Evolutionary conservation across 2,797 vertebrate genomes (phyloP), one percentile per base, ranked within the genome.

Genomic region (Coilia nasus): DNA sequence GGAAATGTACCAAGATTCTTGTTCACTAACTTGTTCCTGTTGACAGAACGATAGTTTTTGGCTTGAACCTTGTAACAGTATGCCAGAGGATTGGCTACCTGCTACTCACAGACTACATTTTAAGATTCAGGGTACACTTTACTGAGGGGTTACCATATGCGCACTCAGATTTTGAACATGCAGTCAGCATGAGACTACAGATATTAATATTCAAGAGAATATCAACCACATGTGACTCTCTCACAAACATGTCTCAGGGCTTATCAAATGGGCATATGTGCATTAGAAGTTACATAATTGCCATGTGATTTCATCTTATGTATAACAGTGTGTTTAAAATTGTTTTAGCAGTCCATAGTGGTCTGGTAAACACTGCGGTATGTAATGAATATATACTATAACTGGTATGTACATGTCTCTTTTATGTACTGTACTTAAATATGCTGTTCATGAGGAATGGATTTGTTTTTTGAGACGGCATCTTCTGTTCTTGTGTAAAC

Each of bases 331-430:
- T 75, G 28, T 75, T 75, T 75, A 75, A 75, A 75, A 28, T 35
- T 75, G 67, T 35, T 75, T 28, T 75, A 75, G 67, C 67, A 82
- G 47, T 82, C 50, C 56, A 82, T 82, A 31, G 50, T 54, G 56
- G 50, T 47, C 44, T 28, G 50, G 64, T 71, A 35, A 71, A 71
- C 64, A 71, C 31, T 71, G 31, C 64, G 28, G 64, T 71, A 71
- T 71, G 64, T 71, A 71, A 31, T 71, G 12, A 71, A 35, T 35
- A 17, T 28, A 67, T 28, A 28, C 23, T 67, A 71, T 28, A 54
- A 54, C 50, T 9, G 50, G 50, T 54, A 31, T 31, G 25, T 28
- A 28, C 60, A 62, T 64, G 28, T 64, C 11, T 67, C 23, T 11
- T 67, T 67, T 31, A 67, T 14, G 10, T 28, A 28, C 25, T 31